These are phyloP conservation scores for Drosophila mimetica DNA, from an alignment of 2,888 invertebrate genomes.

Conservation along the genomic window DNA sequence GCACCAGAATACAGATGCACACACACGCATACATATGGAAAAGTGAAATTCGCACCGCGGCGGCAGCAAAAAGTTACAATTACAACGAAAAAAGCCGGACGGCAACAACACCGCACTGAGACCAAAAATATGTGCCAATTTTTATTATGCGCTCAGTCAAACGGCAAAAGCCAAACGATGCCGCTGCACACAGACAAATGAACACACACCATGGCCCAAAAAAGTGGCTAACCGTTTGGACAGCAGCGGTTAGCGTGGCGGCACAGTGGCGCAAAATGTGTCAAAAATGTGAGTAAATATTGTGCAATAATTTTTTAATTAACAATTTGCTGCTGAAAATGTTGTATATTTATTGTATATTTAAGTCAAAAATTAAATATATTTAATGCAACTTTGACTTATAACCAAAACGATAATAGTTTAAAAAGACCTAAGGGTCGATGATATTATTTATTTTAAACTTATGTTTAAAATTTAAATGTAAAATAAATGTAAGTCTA, in stretches of 20 bases:
- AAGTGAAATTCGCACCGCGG: constrained; percentile 57
- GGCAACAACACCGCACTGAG: constrained; percentile 55
- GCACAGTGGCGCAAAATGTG: constrained; percentile 19
- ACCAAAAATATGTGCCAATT: constrained; percentile 75
- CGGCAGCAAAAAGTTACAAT: constrained; percentile 46
- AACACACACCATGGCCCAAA: constrained; percentile 11
- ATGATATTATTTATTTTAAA: no score
- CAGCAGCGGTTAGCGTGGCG: constrained; percentile 5
- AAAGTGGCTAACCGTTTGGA: constrained; percentile 32
- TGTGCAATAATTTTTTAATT: no score
- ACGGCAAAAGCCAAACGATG: constrained; percentile 67
- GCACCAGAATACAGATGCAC: constrained; percentile 11
- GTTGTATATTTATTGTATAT: no score
- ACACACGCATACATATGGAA: constrained; percentile 3
- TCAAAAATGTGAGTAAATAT: neutral
- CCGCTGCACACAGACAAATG: constrained; percentile 3
- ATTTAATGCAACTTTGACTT: no score
- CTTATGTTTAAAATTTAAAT: no score
- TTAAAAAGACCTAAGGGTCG: no score
- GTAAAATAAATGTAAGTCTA: no score
- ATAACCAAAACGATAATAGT: no score
- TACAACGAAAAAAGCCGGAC: constrained; percentile 26
- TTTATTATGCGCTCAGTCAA: constrained; percentile 73
- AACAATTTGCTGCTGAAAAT: no score
- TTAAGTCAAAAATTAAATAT: no score